Base-by-base conservation (phyloP, 2,797 vertebrate species). In the Falco rusticolus region DNA sequence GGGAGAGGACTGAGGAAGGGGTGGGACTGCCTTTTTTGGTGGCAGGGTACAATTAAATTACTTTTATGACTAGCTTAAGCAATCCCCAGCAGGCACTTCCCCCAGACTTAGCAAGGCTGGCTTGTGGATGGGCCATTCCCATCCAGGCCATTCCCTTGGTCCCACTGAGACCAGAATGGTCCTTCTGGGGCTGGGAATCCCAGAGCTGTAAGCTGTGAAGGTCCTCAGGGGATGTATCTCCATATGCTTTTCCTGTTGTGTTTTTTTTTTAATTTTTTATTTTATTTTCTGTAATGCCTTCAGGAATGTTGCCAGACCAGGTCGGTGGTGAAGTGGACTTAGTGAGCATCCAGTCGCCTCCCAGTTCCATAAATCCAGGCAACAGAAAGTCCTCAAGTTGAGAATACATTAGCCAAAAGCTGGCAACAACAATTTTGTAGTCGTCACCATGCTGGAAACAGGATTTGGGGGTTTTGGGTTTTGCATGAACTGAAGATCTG, bases 261-360 rank as follows among this genome's bases (percentile, higher is more conserved):
- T 20, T 50, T 75, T 76, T 43, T 41, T 41, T 41, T 41, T 41
- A 12, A 41, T 41, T 41, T 41, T 41, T 41, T 37, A 37, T 37
- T 37, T 37, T 37, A 37, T 37, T 84, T 33, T 43, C 66, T 87
- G 68, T 22, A 81, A 10, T 89, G 48, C 53, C 76, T 84, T 78
- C 65, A 96, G 87, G 92, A 96, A 96, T 97, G 94, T 92, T 93
- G 92, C 75, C 61, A 59, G 84, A 91, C 94, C 17, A 54, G 93
- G 37, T 9, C 7, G 10, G n/a, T 41, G 57, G 50, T 87, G 43
- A 88, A 63, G 77, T 92, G 94, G 94, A 89, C 92, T 33, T 6
- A 17, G 53, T 0, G 8, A 92, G 78, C 48, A 60, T n/a, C 10
- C 51, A 18, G 24, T 82, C 60, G 71, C 26, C 64, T 92, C 77